Conservation (phyloP, 2,888 invertebrate genomes). For the Augochlorella aurata region DNA sequence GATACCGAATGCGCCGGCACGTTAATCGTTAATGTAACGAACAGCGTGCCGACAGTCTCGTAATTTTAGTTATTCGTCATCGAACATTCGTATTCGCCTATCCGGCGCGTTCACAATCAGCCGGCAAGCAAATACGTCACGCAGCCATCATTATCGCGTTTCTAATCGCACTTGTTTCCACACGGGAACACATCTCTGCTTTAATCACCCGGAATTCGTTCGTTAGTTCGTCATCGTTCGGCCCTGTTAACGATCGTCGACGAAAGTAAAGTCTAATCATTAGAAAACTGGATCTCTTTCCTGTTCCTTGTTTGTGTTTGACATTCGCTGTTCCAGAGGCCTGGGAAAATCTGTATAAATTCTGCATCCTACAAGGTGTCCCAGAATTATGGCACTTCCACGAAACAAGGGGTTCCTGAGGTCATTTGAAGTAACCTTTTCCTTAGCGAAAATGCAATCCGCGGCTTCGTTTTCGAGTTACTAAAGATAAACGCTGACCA, state of each 20-base stretch:
- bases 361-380: no score
- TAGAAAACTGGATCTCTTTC: background rate
- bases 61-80: slow-evolving; percentile 57
- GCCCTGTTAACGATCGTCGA: background rate
- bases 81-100: slow-evolving; percentile 15
- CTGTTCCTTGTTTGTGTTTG: background rate
- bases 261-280: background rate
- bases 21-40: slow-evolving; percentile 58
- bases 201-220: slow-evolving; percentile 23
- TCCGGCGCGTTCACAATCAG: slow-evolving; percentile 39
- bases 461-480: no score
- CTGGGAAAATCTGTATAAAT: no score
- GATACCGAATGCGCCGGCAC: slow-evolving; percentile 23
- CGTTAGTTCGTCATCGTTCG: background rate
- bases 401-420: no score
- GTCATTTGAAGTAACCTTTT: no score
- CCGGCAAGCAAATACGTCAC: slow-evolving; percentile 30
- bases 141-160: slow-evolving; percentile 33
- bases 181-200: slow-evolving; percentile 4
- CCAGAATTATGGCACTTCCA: no score
- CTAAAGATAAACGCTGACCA: no score
- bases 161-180: slow-evolving; percentile 44
- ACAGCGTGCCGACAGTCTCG: slow-evolving; percentile 52
- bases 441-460: no score
- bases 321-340: background rate